Conservation (phyloP, 2,113 vertebrate genomes). For the Ahaetulla prasina region DNA sequence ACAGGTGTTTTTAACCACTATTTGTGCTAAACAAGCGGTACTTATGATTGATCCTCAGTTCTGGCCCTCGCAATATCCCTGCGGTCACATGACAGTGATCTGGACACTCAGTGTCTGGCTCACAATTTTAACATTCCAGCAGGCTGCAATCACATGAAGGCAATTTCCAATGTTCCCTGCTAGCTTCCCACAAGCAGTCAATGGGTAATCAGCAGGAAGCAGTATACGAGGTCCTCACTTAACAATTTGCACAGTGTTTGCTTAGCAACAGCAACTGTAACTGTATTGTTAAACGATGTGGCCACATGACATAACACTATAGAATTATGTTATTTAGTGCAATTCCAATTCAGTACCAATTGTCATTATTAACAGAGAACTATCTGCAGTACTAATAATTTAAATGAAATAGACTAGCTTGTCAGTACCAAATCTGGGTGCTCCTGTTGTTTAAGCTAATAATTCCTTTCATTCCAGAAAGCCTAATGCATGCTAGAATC, state of each 20-base stretch:
- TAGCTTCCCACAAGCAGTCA: background rate
- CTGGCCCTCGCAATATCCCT: background rate
- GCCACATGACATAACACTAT: background rate
- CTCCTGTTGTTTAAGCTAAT: background rate
- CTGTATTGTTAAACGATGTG: background rate
- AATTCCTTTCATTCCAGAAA: background rate
- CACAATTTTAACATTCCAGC: background rate
- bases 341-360: background rate
- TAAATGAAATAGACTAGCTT: background rate
- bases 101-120: background rate
- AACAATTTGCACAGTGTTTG: background rate
- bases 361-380: background rate
- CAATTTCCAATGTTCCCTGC: background rate
- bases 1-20: background rate
- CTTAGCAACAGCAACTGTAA: background rate
- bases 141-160: background rate
- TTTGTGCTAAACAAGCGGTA: background rate
- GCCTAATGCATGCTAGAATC: background rate
- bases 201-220: background rate
- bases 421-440: background rate
- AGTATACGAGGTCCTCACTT: background rate
- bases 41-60: background rate
- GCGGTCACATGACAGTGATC: background rate
- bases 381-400: background rate
- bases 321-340: background rate